Base-by-base conservation (phyloP, 2,888 invertebrate species). In the Amphipoea oculea region DNA sequence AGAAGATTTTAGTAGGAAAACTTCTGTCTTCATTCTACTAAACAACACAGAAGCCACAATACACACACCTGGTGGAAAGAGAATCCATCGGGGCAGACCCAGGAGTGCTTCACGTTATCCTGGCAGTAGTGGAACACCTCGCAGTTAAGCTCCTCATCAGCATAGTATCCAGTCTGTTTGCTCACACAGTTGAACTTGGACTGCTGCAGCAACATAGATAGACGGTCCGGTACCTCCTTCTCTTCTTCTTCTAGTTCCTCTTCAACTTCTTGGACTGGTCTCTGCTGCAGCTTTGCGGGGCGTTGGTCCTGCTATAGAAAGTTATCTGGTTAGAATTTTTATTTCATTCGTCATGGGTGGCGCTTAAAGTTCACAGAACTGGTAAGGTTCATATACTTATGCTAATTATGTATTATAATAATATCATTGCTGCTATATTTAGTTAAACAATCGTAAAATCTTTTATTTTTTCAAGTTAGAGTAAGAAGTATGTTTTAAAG, bases 41-140 rank as follows among this genome's bases (percentile, higher is more conserved):
- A 80, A 17, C 29, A 29, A 23, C 17, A 20, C 40, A 63, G 17
- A n/a, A 42, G n/a, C 40, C 20, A 4, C 17, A 71, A 36, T 51
- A 29, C 17, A 73, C 82, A 23, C 69, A 98, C 98, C 97, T 98
- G 98, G 91, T 98, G 98, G 97, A 98, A 98, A 72, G 98, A 98
- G 93, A 99, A 99, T 77, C 99, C 99, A 90, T 99, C 98, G 0
- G 99, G 99, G 91, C 99, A 99, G 90, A 99, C 98, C 99, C 99
- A 99, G 4, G 99, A 99, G 95, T 99, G 99, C 91, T 98, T 98
- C 63, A 98, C 98, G 89, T 98, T 98, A 89, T 99, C 99, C 93
- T 99, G 99, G 93, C 99, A 99, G 95, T 99, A 99, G 93, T 99
- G 99, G 97, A 99, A 99, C 63, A 99, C 99, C 95, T 99, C 99